Evolutionary conservation across 2,888 invertebrate genomes (phyloP), one percentile per base, ranked within the genome.

Genomic region (Polyommatus icarus): DNA sequence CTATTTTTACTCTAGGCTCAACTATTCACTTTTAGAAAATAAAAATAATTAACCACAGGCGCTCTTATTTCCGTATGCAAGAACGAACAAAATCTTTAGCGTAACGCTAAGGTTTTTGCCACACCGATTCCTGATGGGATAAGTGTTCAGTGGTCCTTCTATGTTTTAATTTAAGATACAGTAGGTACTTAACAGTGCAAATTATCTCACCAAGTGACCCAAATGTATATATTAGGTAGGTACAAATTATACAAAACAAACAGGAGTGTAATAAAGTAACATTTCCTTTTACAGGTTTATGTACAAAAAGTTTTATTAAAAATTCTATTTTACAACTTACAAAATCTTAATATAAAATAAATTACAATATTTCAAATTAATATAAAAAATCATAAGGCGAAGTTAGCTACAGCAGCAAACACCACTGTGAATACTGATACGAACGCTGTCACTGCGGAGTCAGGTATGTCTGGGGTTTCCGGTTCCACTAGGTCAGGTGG

Each of bases 381-480:
- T 61, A 15, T n/a, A 24, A n/a, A 18, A 29, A 75, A 29, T 50
- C 29, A 75, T 20, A 75, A 29, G 29, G 75, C 75, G 18, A 75
- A 75, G 75, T 54, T 54, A 15, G 54, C 75, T 75, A 50, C 46
- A 3, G 75, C 54, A 54, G 75, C 75, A 20, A 75, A 75, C 54
- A 18, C 29, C 18, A 29, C 75, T 5, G 75, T 54, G 50, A 75
- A 75, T 20, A 75, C 75, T 75, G 75, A 75, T 18, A 75, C 50
- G 54, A 75, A 75, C 3, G 75, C 75, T 3, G 75, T 18, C 29
- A 29, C 46, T 24, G 75, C 75, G 1, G 75, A 75, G 29, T 54
- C 75, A 12, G 75, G 54, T 75, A 75, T 3, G 29, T 50, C 50
- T 3, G 75, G 75, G 8, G 75, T 50, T 29, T 75, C 75, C 6